Evolutionary conservation across 2,888 invertebrate genomes (phyloP).

Genomic region (Lobophora halterata): DNA sequence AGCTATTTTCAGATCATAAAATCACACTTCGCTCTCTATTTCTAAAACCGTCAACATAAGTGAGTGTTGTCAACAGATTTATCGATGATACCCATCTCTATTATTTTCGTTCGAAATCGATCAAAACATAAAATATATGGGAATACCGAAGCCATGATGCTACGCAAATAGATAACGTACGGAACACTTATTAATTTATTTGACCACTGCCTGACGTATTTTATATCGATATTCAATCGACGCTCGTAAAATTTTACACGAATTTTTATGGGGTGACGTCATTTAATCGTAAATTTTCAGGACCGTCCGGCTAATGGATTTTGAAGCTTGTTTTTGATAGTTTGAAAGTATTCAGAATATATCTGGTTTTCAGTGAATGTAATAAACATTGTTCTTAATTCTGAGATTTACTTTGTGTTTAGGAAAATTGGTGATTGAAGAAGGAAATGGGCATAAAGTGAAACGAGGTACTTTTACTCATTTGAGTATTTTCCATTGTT

Average conservation of each 20-base stretch:
- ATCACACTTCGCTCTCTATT: background rate
- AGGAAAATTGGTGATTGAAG: too few species aligned
- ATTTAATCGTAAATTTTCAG: slow-evolving; percentile 26
- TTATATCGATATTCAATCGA: slow-evolving; percentile 34
- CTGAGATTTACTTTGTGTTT: too few species aligned
- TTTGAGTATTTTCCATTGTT: too few species aligned
- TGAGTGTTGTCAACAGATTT: slow-evolving; percentile 35
- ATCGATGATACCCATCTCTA: slow-evolving; percentile 30
- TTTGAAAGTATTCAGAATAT: too few species aligned
- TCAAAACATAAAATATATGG: slow-evolving; percentile 24
- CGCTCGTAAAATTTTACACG: slow-evolving; percentile 34
- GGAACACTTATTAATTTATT: slow-evolving; percentile 41
- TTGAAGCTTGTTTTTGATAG: slow-evolving; percentile 7
- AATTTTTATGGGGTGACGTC: slow-evolving; percentile 35
- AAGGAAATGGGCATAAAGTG: too few species aligned
- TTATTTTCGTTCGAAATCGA: slow-evolving; percentile 26
- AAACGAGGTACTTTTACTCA: too few species aligned
- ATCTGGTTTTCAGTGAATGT: too few species aligned
- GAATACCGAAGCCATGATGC: slow-evolving; percentile 18
- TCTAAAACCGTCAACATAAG: slow-evolving; percentile 16
- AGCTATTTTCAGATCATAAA: too few species aligned
- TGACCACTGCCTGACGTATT: slow-evolving; percentile 37
- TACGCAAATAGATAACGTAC: slow-evolving; percentile 29
- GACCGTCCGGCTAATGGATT: slow-evolving; percentile 19
- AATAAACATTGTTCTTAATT: too few species aligned